These are phyloP conservation scores for Drosophila grimshawi DNA, from an alignment of 1,140 invertebrate genomes.

Conservation along the genomic window DNA sequence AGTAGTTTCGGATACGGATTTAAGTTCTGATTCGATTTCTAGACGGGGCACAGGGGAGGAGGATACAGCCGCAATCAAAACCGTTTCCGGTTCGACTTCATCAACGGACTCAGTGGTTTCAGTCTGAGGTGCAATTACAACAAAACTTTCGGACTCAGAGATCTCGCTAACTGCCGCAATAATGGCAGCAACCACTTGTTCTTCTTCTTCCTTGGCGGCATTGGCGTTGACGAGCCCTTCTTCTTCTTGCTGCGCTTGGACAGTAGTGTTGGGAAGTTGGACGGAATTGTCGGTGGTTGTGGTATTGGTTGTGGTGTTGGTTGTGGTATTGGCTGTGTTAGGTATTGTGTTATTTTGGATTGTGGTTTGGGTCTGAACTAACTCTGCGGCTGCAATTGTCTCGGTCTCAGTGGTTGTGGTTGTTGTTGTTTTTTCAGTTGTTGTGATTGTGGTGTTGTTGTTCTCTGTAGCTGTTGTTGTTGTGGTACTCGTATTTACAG, in stretches of 20 bases:
- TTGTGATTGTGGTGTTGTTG: conserved; percentile 20
- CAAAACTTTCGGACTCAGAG: conserved; percentile 62
- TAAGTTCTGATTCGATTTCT: conserved; percentile 21
- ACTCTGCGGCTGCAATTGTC: conserved; percentile 75
- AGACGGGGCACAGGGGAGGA: conserved; percentile 16
- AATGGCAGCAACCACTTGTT: conserved; percentile 73
- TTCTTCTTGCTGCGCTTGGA: conserved; percentile 46
- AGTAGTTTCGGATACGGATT: conserved; percentile 14
- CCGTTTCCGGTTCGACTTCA: conserved; percentile 28
- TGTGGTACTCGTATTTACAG: conserved; percentile 75
- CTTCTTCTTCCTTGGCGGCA: conserved; percentile 65
- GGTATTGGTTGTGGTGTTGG: conserved; percentile 47
- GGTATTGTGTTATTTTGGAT: conserved; percentile 59
- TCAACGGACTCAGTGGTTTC: not conserved
- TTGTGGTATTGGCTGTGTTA: conserved; percentile 46
- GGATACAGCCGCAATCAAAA: conserved; percentile 23
- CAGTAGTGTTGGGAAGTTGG: conserved; percentile 32
- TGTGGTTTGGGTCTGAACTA: conserved; percentile 75
- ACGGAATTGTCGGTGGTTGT: conserved; percentile 32
- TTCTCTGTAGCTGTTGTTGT: conserved; percentile 40
- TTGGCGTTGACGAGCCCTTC: conserved; percentile 27
- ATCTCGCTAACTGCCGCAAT: conserved; percentile 69
- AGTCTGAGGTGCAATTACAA: conserved; percentile 43
- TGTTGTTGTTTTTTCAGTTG: conserved; percentile 5
- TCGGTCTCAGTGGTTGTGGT: conserved; percentile 57